Evolutionary conservation across 2,113 vertebrate species (phyloP).

Genomic region (Ramphastos sulfuratus): DNA sequence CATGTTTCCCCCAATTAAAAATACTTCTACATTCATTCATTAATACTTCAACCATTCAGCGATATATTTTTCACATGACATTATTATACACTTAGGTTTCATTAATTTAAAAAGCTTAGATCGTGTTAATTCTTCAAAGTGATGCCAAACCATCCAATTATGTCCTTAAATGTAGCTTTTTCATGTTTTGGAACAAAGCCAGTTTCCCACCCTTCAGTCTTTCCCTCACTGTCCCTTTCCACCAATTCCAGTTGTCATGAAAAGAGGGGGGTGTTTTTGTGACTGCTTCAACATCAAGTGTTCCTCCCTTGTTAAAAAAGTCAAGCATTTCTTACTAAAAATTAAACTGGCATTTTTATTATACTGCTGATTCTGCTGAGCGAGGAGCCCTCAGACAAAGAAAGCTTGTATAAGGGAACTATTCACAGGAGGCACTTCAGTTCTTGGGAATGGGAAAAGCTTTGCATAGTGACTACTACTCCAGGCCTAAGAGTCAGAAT

Average conservation of each 20-base stretch:
- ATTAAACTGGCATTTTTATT: slow-evolving; percentile 72
- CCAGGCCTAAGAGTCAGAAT: neutral
- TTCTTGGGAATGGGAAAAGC: slow-evolving; percentile 68
- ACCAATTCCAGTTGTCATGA: slow-evolving; percentile 64
- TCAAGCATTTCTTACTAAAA: slow-evolving; percentile 68
- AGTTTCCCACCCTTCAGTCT: slow-evolving; percentile 62
- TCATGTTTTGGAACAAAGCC: slow-evolving; percentile 55
- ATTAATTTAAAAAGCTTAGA: slow-evolving; percentile 58
- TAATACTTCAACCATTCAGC: slow-evolving; percentile 41
- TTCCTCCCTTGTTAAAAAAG: slow-evolving; percentile 68
- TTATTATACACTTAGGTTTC: slow-evolving; percentile 50
- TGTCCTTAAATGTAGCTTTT: slow-evolving; percentile 48
- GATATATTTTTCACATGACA: slow-evolving; percentile 17
- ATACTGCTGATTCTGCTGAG: slow-evolving; percentile 62
- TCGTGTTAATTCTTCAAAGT: slow-evolving; percentile 58
- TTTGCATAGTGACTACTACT: slow-evolving; percentile 62
- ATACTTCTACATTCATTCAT: slow-evolving; percentile 51
- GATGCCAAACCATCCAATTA: slow-evolving; percentile 62
- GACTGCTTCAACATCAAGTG: slow-evolving; percentile 51
- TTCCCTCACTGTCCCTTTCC: slow-evolving; percentile 47
- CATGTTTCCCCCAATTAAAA: slow-evolving; percentile 36
- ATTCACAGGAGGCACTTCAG: slow-evolving; percentile 63
- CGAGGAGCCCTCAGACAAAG: slow-evolving; percentile 72
- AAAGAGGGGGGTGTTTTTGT: slow-evolving; percentile 69
- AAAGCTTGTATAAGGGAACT: slow-evolving; percentile 61